These are phyloP conservation scores for Propithecus coquereli DNA, from an alignment of 2,113 vertebrate species.

Conservation along the genomic window DNA sequence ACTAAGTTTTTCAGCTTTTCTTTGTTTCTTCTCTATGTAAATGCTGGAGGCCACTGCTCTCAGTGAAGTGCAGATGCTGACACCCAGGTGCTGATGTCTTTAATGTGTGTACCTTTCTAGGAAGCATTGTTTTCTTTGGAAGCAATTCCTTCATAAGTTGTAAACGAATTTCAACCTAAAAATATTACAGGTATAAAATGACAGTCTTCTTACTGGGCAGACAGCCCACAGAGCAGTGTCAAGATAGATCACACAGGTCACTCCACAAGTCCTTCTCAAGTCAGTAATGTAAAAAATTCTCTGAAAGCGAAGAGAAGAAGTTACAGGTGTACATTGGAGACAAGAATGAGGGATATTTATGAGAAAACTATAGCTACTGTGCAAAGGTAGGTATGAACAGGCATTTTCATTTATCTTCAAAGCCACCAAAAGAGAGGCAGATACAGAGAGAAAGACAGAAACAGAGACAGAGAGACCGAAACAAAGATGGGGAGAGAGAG, in stretches of 20 bases:
- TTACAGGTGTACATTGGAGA: background rate
- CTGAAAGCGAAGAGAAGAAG: background rate
- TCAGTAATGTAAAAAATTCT: background rate
- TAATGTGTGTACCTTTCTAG: background rate
- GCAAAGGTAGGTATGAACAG: too few species aligned
- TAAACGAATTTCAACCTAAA: background rate
- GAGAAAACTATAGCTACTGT: background rate
- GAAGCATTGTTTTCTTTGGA: background rate
- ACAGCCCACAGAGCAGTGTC: background rate
- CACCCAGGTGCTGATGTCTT: fast-evolving
- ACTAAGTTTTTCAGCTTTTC: background rate
- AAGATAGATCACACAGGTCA: fast-evolving
- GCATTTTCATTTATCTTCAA: background rate
- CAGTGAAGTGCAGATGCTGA: background rate
- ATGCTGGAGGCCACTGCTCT: background rate
- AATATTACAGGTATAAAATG: fast-evolving
- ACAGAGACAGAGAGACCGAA: background rate
- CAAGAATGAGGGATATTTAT: too few species aligned
- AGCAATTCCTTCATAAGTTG: background rate
- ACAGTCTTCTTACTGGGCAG: too few species aligned
- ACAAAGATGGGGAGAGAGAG: background rate
- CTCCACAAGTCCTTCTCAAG: background rate
- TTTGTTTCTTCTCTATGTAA: background rate
- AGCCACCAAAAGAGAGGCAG: background rate
- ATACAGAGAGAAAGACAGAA: too few species aligned